Conservation (phyloP, 2,113 vertebrate species). For the Archocentrus centrarchus region DNA sequence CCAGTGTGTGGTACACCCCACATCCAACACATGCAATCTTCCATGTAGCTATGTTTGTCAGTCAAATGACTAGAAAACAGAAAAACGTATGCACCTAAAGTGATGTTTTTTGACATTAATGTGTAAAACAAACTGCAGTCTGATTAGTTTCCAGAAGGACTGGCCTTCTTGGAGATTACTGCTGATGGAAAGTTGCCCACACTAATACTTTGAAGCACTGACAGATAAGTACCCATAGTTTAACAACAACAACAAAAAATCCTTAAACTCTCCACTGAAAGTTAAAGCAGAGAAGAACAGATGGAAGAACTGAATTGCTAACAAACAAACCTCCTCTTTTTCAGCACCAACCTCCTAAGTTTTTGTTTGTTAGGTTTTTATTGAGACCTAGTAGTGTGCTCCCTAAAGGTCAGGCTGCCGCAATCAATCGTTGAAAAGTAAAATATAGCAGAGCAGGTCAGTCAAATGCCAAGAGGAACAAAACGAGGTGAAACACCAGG, state of each 20-base stretch:
- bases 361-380: not conserved
- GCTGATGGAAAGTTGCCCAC: not conserved
- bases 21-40: not conserved
- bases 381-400: not conserved
- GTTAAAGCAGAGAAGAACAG: not conserved
- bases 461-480: slow-evolving; percentile 2
- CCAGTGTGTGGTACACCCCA: not conserved
- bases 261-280: not conserved
- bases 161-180: slow-evolving; percentile 3
- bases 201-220: not conserved
- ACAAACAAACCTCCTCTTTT: slow-evolving; percentile 6
- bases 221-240: slow-evolving; percentile 25
- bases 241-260: slow-evolving; percentile 5
- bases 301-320: not conserved
- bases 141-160: slow-evolving; percentile 1
- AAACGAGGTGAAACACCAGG: not conserved
- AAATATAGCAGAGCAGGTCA: slow-evolving; percentile 24
- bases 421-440: not conserved
- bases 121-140: not conserved
- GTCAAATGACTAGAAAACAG: not conserved
- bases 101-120: not conserved
- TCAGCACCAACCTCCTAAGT: not conserved
- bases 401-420: not conserved
- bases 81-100: not conserved
- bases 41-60: not conserved